A percentile compares a stretch with the other conserved stretches of the same genome.
Evolutionary conservation across 2,888 invertebrate species (phyloP).

Genomic region (Drosophila algonquin): DNA sequence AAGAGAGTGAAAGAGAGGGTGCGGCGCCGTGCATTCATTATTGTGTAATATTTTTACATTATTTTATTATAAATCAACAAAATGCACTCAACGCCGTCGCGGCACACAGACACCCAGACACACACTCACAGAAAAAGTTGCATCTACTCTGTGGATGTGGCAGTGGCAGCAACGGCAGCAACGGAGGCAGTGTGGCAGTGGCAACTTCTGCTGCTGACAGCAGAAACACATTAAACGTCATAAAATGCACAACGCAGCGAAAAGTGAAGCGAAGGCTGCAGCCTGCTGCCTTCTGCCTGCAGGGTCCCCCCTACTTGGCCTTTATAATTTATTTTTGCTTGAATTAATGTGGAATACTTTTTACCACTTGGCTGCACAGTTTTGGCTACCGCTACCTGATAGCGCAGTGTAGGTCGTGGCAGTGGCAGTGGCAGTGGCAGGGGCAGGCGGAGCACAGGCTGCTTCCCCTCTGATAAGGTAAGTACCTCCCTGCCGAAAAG

Average conservation of each 20-base stretch:
- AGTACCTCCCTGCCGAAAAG: slow-evolving; percentile 41
- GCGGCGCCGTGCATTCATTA: slow-evolving; percentile 72
- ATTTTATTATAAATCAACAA: slow-evolving; percentile 82
- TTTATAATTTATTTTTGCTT: slow-evolving; percentile 79
- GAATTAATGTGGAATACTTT: slow-evolving; percentile 79
- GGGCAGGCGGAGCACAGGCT: neutral
- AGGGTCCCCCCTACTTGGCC: slow-evolving; percentile 49
- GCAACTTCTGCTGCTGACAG: slow-evolving; percentile 78
- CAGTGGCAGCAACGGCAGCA: slow-evolving; percentile 25
- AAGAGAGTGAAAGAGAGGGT: slow-evolving; percentile 1
- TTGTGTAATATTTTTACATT: slow-evolving; percentile 81
- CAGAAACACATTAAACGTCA: slow-evolving; percentile 81
- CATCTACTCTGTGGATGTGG: slow-evolving; percentile 45
- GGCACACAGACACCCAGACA: neutral
- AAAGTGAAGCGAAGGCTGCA: slow-evolving; percentile 39
- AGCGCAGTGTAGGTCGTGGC: slow-evolving; percentile 27
- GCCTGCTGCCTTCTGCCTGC: no score
- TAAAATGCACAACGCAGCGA: slow-evolving; percentile 77
- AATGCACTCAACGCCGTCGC: slow-evolving; percentile 75
- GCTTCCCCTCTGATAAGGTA: slow-evolving; percentile 28
- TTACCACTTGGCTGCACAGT: slow-evolving; percentile 76
- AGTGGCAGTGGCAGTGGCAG: neutral
- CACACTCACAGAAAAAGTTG: slow-evolving; percentile 56
- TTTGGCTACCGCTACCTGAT: slow-evolving; percentile 70
- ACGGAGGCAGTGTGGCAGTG: slow-evolving; percentile 32